Evolutionary conservation across 2,888 invertebrate genomes (phyloP), one percentile per base, ranked within the genome.

Genomic region (Drosophila rellima): DNA sequence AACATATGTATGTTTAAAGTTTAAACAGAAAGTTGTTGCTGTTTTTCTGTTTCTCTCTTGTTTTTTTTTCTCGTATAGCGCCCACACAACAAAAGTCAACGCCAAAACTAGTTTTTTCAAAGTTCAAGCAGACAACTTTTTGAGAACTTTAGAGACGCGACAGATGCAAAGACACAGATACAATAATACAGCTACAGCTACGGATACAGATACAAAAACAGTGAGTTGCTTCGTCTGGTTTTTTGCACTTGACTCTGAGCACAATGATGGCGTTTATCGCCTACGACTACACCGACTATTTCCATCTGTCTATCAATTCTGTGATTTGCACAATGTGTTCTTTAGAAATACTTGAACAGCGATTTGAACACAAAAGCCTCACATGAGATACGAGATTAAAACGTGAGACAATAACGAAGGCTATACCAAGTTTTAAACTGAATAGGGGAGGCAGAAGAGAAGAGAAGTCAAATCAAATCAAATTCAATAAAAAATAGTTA

Each of bases 191-290:
- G 47, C 11, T 6, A 23, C 11, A 15, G 45, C 29, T 48, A 17
- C 18, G 44, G 35, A 17, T n/a, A 29, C 13, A 45, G 26, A 47
- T 20, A 47, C n/a, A 18, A n/a, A n/a, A 48, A 47, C 1, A 31
- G 2, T 3, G 13, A 29, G 55, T 33, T 44, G 42, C 39, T 18
- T 37, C 23, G 29, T 55, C 67, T 42, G 35, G 26, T 42, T 23
- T 23, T 47, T 45, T 70, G 71, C 71, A 70, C 64, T 70, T 70
- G 70, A 70, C 71, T 56, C 64, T 52, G 51, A 70, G n/a, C n/a
- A 63, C 64, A 70, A 44, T 50, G 51, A n/a, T 57, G 50, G 42
- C 64, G 40, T 59, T 64, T 50, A 63, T 63, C 26, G 60, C 29
- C 26, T 10, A 37, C 37, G 18, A 40, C 57, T n/a, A 37, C 13